Evolutionary conservation across 2,888 invertebrate genomes (phyloP).

Genomic region (Coelinius sp.): DNA sequence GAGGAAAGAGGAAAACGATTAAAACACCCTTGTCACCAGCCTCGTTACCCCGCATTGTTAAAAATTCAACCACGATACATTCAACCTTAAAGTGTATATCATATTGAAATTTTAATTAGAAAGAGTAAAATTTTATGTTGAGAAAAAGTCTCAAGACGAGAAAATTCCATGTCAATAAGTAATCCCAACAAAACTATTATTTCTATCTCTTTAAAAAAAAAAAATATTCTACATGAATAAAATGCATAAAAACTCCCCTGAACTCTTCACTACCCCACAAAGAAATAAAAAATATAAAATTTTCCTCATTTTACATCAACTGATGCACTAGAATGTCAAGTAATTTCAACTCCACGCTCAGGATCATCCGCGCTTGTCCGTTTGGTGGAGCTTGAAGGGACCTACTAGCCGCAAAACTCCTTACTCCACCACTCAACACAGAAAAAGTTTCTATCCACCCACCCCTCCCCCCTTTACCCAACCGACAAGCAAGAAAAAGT

Average conservation of each 20-base stretch:
- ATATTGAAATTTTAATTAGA: too few relatives aligned
- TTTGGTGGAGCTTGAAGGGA: background rate
- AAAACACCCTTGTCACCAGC: too few relatives aligned
- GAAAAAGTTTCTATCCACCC: slow-evolving; percentile 2
- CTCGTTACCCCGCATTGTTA: too few relatives aligned
- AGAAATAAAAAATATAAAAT: background rate
- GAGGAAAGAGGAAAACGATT: too few relatives aligned
- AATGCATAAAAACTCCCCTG: background rate
- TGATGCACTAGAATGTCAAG: slow-evolving; percentile 1
- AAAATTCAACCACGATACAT: too few relatives aligned
- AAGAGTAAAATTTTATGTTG: too few relatives aligned
- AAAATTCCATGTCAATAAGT: too few relatives aligned
- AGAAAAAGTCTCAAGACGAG: too few relatives aligned
- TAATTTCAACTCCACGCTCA: background rate
- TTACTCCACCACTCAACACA: slow-evolving; percentile 12
- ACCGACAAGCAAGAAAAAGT: slow-evolving; percentile 30
- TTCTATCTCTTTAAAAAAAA: background rate
- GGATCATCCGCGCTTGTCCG: background rate
- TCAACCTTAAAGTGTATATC: too few relatives aligned
- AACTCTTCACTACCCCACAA: too few relatives aligned
- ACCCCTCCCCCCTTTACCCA: background rate
- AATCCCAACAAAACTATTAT: too few relatives aligned
- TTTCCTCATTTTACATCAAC: background rate
- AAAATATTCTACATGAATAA: background rate
- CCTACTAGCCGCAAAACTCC: slow-evolving; percentile 1